Base-by-base conservation (phyloP, 2,888 invertebrate species). In the Brassicogethes aeneus region DNA sequence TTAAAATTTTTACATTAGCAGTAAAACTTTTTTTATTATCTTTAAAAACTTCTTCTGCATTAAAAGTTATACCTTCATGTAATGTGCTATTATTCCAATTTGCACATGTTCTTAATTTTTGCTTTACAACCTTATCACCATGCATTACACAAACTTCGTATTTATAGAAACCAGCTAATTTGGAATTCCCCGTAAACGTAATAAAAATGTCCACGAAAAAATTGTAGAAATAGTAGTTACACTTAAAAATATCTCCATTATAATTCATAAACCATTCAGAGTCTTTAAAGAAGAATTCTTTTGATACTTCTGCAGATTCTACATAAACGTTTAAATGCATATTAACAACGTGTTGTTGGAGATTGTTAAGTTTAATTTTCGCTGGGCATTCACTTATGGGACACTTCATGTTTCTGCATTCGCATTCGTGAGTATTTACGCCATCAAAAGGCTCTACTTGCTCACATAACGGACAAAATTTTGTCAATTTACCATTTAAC, bases 131-230 rank as follows among this genome's bases (percentile, higher is more conserved):
- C 23, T 7, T 10, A 23, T 23, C 23, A 23, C 10, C 10, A 10
- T 5, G 5, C 23, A 7, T 23, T 10, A 23, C 23, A 5, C 10
- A 5, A 23, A 23, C 23, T 23, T 23, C 23, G 23, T 23, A 23
- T 10, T 23, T 23, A 10, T 23, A 23, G 23, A 5, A 23, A 23
- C 23, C 23, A 23, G 23, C 23, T 23, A 52, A 45, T n/a, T 49
- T 47, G 41, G 56, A 53, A 10, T 52, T 41, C 2, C 62, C 62
- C 3, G 59, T 36, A 42, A 55, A 56, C n/a, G 50, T 51, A 7
- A 60, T 54, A 14, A 51, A 39, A 41, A 61, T 51, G 40, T 62
- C 61, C 3, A 57, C 53, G 14, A 48, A 50, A n/a, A 48, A 48
- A 16, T 50, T 52, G 39, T 54, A 61, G 42, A 54, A 50, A 42